Base-by-base conservation (phyloP, 2,113 vertebrate species). In the Pollachius pollachius region DNA sequence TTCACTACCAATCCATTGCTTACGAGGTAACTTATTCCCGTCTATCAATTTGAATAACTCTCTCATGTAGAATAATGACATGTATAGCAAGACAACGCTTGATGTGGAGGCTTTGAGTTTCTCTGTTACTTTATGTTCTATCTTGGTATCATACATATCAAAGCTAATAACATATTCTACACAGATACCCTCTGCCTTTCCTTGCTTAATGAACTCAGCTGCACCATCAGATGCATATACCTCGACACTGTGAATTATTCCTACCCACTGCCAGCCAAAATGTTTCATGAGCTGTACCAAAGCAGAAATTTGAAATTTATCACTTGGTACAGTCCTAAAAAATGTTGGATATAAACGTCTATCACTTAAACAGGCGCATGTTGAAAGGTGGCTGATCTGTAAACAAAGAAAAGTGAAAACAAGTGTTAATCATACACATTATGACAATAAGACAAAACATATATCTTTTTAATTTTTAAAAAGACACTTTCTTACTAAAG, bases 281-380 rank as follows among this genome's bases (percentile, higher is more conserved):
- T 80, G 59, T 60, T 87, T 83, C 81, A 88, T 80, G 5, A 91
- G 76, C 30, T 88, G 76, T 23, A 88, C 72, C 23, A 89, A 68
- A 5, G 68, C 83, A 0, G 61, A 25, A 41, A 81, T 65, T 58
- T 90, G 87, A 52, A 84, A 85, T 17, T 54, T 62, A 67, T 91
- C 85, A 75, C 82, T 90, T 62, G 90, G 81, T 34, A 90, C 76
- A 1, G 81, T 89, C 81, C 87, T 83, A 72, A 93, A 89, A 62
- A 91, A 85, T 0, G 81, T 81, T 6, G 86, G 81, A 57, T 82
- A 87, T 1, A 54, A n/a, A n/a, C 3, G 72, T 75, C 81, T 88
- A 72, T 90, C 72, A 62, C 80, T 88, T 66, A 90, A 73, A 73
- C 86, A 91, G 71, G 85, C 79, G 74, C 80, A 88, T 15, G 84